Evolutionary conservation across 2,113 vertebrate species (phyloP), one percentile per base, ranked within the genome.

Genomic region (Engraulis encrasicolus): DNA sequence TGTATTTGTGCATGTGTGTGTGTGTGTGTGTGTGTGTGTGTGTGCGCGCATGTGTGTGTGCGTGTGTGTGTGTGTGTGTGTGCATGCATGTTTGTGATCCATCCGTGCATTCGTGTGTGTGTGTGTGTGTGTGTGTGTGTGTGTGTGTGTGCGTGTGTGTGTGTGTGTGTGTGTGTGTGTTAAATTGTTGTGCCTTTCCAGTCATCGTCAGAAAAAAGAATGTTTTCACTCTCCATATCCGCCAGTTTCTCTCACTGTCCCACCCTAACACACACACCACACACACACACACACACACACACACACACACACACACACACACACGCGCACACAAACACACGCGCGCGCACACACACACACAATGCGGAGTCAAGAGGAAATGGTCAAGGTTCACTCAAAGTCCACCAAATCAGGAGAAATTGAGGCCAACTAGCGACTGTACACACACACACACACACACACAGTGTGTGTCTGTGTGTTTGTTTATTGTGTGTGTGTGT

Each of bases 331-430:
- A n/a, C 58, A 3, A 5, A 45, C 9, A n/a, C n/a, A n/a, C n/a
- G n/a, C n/a, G n/a, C n/a, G n/a, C n/a, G n/a, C 40, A 66, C 58
- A 27, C 58, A 66, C 52, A 58, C 50, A 78, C 52, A 90, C 92
- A 92, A n/a, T n/a, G n/a, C n/a, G 90, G 91, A 95, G 96, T 96
- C 95, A 96, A 95, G n/a, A 97, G 96, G 96, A 97, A 96, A 95
- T 94, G 92, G 93, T 89, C 94, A 96, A 95, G 96, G 96, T 98
- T 97, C 96, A 97, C 94, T 93, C 91, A 96, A 92, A 97, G 96
- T 97, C 93, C 97, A 97, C 92, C 93, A 95, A 97, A 97, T 96
- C 95, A 95, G 95, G 96, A 97, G 91, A 96, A 97, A 96, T 95
- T 88, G 89, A 84, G n/a, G 80, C 91, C 71, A 23, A 5, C 49